Base-by-base conservation (phyloP, 2,113 vertebrate genomes). In the Aphyosemion australe region DNA sequence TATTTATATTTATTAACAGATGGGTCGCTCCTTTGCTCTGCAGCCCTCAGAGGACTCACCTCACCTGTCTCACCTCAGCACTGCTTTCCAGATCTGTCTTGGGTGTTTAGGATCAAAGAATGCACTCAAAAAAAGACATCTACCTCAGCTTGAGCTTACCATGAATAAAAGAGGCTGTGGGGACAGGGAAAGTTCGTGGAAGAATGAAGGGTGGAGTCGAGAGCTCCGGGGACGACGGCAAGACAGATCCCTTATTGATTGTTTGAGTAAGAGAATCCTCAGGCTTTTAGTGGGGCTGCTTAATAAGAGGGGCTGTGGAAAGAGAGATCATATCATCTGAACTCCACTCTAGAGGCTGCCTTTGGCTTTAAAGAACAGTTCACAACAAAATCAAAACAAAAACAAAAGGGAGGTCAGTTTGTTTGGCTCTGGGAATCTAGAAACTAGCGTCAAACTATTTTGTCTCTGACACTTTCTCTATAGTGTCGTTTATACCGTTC, bases 221-320 rank as follows among this genome's bases (percentile, higher is more conserved):
- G 62, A 59, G 10, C 82, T 69, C 76, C 1, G 15, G 76, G 82
- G 87, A 72, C 46, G 18, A 14, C 31, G 62, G 82, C 52, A 53
- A 73, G 72, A 56, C 82, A 69, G 80, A 77, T 88, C 80, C 76
- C 60, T 31, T 85, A 88, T 91, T 84, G 90, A 90, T 89, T 89
- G 78, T 76, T 88, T 85, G 80, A 82, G 87, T 87, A 89, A 90
- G 87, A 81, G 74, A 90, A 90, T 90, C 89, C 86, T 85, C 65
- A 2, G 61, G 82, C 88, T 86, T 89, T 90, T 89, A 86, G 84
- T 86, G 80, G 72, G 72, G 78, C 82, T 87, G 76, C 83, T 89
- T 89, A 88, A 89, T 88, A 84, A 86, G 85, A 85, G 75, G 65
- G 69, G 77, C 86, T 66, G 79, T 80, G 73, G 73, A 82, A 81